phyloP scores from a whole-genome alignment of 2,113 vertebrate genomes.

The Microcebus griseorufus region DNA sequence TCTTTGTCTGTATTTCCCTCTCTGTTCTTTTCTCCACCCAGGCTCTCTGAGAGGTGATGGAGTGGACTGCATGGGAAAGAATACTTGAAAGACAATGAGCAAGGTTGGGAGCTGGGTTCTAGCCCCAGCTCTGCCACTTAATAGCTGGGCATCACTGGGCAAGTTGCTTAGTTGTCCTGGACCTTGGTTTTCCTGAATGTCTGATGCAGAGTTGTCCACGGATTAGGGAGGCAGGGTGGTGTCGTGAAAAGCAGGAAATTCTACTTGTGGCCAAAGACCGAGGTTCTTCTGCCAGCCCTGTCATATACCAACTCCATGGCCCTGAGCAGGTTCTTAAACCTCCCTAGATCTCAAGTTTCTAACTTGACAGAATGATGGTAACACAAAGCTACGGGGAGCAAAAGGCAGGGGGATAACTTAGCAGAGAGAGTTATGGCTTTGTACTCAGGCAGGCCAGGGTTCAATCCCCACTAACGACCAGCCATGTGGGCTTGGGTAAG shows the following conservation, averaged over 20 bases:
- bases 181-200: not conserved
- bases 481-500: not conserved
- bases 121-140: not conserved
- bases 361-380: not conserved
- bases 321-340: not conserved
- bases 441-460: not conserved
- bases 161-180: not conserved
- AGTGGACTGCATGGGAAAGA: not conserved
- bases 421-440: not conserved
- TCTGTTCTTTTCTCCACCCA: not conserved
- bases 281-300: not conserved
- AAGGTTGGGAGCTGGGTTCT: not conserved
- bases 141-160: not conserved
- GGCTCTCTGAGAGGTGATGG: not conserved
- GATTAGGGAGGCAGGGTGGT: not conserved
- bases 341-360: not conserved
- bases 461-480: not conserved
- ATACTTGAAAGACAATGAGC: not conserved
- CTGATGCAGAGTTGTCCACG: not conserved
- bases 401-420: not conserved
- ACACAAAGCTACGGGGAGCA: not conserved
- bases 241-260: not conserved
- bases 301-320: not conserved
- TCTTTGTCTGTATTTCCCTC: not conserved
- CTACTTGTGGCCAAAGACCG: not conserved